Conservation (phyloP, 2,888 invertebrate genomes). For the Drepanosiphum platanoidis region DNA sequence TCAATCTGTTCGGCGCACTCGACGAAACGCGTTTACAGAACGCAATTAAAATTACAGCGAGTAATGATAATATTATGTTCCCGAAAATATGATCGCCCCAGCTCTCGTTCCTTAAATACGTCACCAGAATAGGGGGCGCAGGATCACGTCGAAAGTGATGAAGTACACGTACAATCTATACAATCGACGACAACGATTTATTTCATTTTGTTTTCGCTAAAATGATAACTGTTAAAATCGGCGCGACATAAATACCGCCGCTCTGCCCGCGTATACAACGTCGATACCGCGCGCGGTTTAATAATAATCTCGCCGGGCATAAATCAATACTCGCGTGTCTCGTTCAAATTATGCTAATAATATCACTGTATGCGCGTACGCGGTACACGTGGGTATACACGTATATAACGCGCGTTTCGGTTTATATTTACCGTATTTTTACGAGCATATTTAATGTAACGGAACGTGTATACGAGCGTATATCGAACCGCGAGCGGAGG, state of each 20-base stretch:
- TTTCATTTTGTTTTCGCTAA: too few species aligned
- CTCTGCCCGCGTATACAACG: neutral
- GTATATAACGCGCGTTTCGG: neutral
- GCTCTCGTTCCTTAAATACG: too few species aligned
- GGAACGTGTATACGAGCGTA: slow-evolving; percentile 4
- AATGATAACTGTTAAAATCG: neutral
- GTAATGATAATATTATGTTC: too few species aligned
- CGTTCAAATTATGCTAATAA: neutral
- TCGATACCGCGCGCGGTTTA: neutral
- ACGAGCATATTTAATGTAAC: slow-evolving; percentile 25
- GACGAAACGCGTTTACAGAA: too few species aligned
- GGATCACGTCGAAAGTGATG: too few species aligned
- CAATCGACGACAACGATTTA: too few species aligned
- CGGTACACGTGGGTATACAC: neutral
- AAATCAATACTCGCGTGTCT: neutral
- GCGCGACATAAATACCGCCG: neutral
- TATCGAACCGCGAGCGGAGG: neutral
- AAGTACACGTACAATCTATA: too few species aligned
- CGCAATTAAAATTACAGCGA: too few species aligned
- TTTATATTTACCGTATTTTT: slow-evolving; percentile 3
- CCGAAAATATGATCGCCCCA: too few species aligned
- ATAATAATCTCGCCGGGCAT: neutral
- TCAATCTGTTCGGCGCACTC: too few species aligned
- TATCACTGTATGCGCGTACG: neutral
- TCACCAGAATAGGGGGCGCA: too few species aligned